These are phyloP conservation scores for Python bivittatus DNA, from an alignment of 2,113 vertebrate species.

Conservation along the genomic window DNA sequence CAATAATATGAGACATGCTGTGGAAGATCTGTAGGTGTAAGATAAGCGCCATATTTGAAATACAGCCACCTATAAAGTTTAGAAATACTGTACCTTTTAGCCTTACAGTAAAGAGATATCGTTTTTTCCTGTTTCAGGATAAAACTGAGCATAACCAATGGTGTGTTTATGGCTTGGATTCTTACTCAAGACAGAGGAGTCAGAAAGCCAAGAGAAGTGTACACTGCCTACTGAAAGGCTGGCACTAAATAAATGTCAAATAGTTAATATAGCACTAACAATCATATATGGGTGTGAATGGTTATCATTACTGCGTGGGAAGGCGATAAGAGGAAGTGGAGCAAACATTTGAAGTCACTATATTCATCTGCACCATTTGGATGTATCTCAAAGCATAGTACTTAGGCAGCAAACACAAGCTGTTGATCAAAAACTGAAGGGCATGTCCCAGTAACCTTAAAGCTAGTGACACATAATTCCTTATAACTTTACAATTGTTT, in stretches of 20 bases:
- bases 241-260: constrained; percentile 6
- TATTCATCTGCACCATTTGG: neutral
- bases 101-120: constrained; percentile 24
- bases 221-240: neutral
- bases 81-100: neutral
- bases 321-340: neutral
- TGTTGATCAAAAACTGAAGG: neutral
- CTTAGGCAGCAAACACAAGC: neutral
- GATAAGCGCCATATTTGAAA: constrained; percentile 10
- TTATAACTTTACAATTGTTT: neutral
- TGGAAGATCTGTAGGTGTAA: constrained; percentile 15
- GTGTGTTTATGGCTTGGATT: neutral
- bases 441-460: neutral
- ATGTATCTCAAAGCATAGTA: neutral
- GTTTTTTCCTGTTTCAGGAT: constrained; percentile 6
- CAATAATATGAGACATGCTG: constrained; percentile 48
- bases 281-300: neutral
- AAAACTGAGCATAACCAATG: constrained; percentile 23
- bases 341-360: neutral
- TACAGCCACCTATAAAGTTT: constrained; percentile 10
- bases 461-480: neutral
- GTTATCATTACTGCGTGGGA: neutral
- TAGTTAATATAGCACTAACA: neutral
- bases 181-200: neutral
- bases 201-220: neutral